A percentile compares a stretch with the other conserved stretches of the same genome.
Conservation (phyloP, 2,888 invertebrate species). For the Pheosia tremula region DNA sequence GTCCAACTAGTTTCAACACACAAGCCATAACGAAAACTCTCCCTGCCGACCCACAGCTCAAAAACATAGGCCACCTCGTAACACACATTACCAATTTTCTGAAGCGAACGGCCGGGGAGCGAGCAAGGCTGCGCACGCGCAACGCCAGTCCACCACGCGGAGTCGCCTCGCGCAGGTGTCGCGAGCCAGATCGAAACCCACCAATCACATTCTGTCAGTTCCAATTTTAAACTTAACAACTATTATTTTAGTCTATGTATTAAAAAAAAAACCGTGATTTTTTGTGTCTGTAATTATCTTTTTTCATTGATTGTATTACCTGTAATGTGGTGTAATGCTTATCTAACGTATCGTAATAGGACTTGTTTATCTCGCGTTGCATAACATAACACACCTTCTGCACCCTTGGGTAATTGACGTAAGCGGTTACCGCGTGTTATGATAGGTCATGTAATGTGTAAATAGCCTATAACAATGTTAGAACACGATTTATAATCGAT, state of each 20-base stretch:
- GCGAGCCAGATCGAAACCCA: conserved; percentile 48
- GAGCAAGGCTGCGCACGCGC: conserved; percentile 51
- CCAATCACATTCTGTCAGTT: conserved; percentile 44
- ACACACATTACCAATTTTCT: conserved; percentile 66
- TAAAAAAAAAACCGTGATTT: neutral
- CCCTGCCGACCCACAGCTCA: conserved; percentile 64
- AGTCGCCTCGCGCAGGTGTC: conserved; percentile 73
- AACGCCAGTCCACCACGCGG: conserved; percentile 69
- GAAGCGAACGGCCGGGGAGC: conserved; percentile 49
- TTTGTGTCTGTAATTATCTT: conserved; percentile 12
- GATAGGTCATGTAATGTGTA: conserved; percentile 25
- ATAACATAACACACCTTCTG: conserved; percentile 38
- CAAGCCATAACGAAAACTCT: conserved; percentile 44
- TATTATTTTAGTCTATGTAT: conserved; percentile 13
- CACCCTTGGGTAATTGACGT: conserved; percentile 37
- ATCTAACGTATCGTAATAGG: conserved; percentile 66
- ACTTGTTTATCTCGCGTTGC: conserved; percentile 42
- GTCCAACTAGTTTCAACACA: conserved; percentile 37
- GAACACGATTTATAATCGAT: neutral
- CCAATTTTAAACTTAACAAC: conserved; percentile 23
- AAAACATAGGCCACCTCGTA: conserved; percentile 72
- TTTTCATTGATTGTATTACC: conserved; percentile 10
- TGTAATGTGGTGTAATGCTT: conserved; percentile 61
- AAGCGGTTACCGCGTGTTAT: conserved; percentile 33
- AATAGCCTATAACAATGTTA: neutral